A percentile compares a stretch with the other conserved stretches of the same genome.
These are phyloP conservation scores for Myiotriccus ornatus DNA, from an alignment of 2,797 vertebrate species.

Conservation along the genomic window DNA sequence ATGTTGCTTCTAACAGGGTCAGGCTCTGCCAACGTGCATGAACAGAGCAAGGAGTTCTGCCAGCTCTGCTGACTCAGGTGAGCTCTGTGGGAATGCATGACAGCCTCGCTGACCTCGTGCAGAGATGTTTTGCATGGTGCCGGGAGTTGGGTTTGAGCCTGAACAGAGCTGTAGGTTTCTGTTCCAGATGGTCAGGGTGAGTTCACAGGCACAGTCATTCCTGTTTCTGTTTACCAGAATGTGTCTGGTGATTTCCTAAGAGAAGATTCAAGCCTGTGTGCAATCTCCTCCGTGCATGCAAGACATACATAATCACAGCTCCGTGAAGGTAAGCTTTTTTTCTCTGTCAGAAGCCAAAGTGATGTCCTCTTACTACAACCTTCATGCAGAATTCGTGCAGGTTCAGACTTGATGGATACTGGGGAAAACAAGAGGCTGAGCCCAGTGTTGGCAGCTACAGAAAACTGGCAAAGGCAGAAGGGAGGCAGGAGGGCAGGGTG, in stretches of 20 bases:
- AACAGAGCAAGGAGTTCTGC: background rate
- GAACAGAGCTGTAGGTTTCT: conserved; percentile 44
- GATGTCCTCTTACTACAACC: background rate
- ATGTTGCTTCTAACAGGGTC: background rate
- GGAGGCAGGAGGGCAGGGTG: background rate
- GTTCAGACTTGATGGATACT: background rate
- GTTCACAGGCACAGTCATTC: conserved; percentile 48
- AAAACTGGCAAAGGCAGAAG: background rate
- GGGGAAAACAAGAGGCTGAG: background rate
- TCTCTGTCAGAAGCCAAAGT: background rate
- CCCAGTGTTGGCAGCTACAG: background rate
- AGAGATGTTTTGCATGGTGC: background rate
- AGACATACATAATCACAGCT: background rate
- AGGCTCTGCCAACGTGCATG: background rate
- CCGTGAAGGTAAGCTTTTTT: conserved; percentile 45
- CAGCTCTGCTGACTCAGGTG: background rate
- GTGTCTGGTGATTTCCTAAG: conserved; percentile 53
- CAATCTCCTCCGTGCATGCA: background rate
- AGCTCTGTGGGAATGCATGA: accelerated
- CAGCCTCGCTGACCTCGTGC: accelerated
- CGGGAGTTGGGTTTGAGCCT: background rate
- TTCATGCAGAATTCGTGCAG: background rate
- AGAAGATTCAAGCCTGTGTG: background rate
- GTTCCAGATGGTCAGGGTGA: conserved; percentile 46
- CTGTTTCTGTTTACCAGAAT: conserved; percentile 52